Conservation (phyloP, 2,113 vertebrate genomes). For the Indri indri region DNA sequence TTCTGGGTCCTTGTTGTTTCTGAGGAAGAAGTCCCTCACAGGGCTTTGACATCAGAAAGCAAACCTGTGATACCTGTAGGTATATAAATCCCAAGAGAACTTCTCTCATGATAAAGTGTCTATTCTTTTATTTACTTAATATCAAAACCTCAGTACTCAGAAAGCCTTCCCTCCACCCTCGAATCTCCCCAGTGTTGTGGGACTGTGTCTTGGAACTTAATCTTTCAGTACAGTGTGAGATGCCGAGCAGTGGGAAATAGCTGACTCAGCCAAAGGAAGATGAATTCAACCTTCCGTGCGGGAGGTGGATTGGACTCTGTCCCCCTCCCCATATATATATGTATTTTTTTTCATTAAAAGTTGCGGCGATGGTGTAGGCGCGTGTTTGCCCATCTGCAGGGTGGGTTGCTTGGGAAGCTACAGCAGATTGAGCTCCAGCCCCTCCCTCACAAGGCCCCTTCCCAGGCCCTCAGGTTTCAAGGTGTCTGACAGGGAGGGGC, state of each 20-base stretch:
- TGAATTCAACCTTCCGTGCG: background rate
- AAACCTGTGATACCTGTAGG: fast-evolving
- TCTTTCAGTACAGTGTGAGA: background rate
- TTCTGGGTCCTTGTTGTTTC: background rate
- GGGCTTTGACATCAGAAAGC: background rate
- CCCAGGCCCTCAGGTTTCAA: background rate
- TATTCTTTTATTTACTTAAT: background rate
- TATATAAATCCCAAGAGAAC: background rate
- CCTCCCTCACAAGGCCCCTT: background rate
- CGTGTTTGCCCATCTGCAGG: background rate
- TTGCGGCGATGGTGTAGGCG: background rate
- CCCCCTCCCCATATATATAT: too few relatives aligned
- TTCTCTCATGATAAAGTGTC: background rate
- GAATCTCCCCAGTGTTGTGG: fast-evolving
- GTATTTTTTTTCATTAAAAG: background rate
- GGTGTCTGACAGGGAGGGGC: background rate
- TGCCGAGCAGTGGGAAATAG: background rate
- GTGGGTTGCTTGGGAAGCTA: background rate
- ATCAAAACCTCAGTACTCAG: background rate
- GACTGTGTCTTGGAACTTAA: background rate
- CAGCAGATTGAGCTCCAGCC: background rate
- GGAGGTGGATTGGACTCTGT: background rate
- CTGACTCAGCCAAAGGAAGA: background rate
- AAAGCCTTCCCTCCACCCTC: background rate
- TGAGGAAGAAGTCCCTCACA: background rate